Evolutionary conservation across 2,113 vertebrate species (phyloP).

Genomic region (Malurus elegans): DNA sequence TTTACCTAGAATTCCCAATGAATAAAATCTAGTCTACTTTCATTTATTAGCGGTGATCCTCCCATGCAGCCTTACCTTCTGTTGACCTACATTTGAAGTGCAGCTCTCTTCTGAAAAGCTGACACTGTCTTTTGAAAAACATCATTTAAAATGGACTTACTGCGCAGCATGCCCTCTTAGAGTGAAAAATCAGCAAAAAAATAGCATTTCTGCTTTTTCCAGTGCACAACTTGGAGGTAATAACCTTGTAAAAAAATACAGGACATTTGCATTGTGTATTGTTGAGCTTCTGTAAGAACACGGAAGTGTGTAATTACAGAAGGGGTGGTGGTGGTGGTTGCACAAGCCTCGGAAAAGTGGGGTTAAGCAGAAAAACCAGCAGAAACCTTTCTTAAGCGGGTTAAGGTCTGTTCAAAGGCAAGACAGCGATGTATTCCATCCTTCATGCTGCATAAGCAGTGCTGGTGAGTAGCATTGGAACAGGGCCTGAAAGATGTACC

Average conservation of each 20-base stretch:
- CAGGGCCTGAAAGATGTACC: not conserved
- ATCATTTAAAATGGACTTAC: not conserved
- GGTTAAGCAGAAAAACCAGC: too few species aligned
- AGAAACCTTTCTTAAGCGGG: not conserved
- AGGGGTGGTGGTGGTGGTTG: not conserved
- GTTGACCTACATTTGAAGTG: conserved; percentile 5
- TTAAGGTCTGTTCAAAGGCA: not conserved
- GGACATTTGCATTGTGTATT: rapidly evolving
- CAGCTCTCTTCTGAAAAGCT: not conserved
- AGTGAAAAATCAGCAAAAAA: not conserved
- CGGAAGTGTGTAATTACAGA: not conserved
- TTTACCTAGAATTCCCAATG: not conserved
- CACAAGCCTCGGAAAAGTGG: not conserved
- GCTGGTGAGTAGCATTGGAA: not conserved
- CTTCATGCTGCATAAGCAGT: not conserved
- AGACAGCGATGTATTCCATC: not conserved
- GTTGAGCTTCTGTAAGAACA: not conserved
- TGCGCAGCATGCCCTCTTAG: not conserved
- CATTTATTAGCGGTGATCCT: not conserved
- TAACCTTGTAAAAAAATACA: not conserved
- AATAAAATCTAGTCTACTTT: not conserved
- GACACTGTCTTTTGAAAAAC: not conserved
- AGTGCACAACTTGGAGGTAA: not conserved
- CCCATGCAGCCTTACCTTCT: not conserved
- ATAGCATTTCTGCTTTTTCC: not conserved